Base-by-base conservation (phyloP, 2,888 invertebrate genomes). In the Rutpela maculata region DNA sequence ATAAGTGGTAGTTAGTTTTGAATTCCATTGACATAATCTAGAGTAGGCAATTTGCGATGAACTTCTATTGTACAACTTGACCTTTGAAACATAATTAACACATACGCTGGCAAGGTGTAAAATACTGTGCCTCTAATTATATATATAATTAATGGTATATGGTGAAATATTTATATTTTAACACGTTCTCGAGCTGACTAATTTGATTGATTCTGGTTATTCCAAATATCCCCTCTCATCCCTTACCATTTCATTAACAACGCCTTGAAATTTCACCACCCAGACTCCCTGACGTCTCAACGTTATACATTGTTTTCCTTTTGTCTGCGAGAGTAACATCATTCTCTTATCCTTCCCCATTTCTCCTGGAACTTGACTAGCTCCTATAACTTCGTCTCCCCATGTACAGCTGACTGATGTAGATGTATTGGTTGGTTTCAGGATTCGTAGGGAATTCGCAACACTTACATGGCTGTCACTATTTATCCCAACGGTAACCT, bases 401-500 rank as follows among this genome's bases (percentile, higher is more conserved):
- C 9, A 26, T 38, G 26, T 65, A 62, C 79, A 75, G 78, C 79
- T 80, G 82, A 84, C 82, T 84, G 82, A 84, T 79, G 84, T 79
- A 76, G 80, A 78, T 78, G 74, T 83, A 77, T 80, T 79, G 75
- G 38, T 78, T 85, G 81, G 79, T 85, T 86, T 80, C 85, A 85
- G 86, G 82, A 83, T 84, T 82, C 80, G 83, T 82, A 63, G 74
- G 76, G 80, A 82, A 75, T 82, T 81, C 62, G 77, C 69, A n/a
- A 79, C 75, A 81, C 77, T 79, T 81, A 84, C 78, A 89, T 89
- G 89, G 89, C 89, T 83, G 89, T 89, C 84, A 89, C 89, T 73
- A 88, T 89, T 81, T 89, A 88, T 81, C 87, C 89, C 76, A 89
- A 89, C 86, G 88, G 89, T 86, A 89, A 89, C 81, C 86, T 89